A percentile compares a stretch with the other conserved stretches of the same genome.
Conservation (phyloP, 1,140 invertebrate species). For the Yoshiicerus persimilis region DNA sequence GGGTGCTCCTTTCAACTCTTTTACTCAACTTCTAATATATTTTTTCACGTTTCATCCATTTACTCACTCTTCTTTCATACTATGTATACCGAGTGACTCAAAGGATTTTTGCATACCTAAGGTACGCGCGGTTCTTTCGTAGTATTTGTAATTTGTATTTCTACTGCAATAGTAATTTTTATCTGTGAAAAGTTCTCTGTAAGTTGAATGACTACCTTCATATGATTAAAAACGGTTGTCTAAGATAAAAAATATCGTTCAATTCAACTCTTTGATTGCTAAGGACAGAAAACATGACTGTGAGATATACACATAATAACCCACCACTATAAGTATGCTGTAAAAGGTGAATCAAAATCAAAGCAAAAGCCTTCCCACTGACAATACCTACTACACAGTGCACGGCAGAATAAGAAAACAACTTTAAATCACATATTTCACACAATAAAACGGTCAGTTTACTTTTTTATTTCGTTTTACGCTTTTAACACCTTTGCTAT, state of each 20-base stretch:
- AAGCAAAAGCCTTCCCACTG: neutral
- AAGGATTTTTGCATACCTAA: neutral
- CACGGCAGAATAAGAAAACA: slow-evolving; percentile 1
- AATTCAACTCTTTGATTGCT: neutral
- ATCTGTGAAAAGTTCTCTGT: neutral
- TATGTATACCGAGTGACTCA: neutral
- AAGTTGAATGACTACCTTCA: neutral
- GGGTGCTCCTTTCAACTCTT: slow-evolving; percentile 27
- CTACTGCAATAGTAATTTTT: neutral
- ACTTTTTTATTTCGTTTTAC: neutral
- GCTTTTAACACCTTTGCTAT: neutral
- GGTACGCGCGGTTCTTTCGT: no score
- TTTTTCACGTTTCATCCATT: neutral
- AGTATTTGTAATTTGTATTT: neutral
- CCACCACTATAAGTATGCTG: neutral
- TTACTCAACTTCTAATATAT: neutral
- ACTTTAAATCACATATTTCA: slow-evolving; percentile 17
- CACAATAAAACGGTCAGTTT: slow-evolving; percentile 20
- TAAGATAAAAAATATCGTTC: neutral
- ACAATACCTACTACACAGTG: neutral
- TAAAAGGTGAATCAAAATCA: neutral
- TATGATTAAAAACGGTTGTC: neutral
- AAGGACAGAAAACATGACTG: neutral
- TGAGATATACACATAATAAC: neutral
- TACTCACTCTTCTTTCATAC: neutral